Evolutionary conservation across 2,797 vertebrate species (phyloP).

Genomic region (Pipistrellus nathusii): DNA sequence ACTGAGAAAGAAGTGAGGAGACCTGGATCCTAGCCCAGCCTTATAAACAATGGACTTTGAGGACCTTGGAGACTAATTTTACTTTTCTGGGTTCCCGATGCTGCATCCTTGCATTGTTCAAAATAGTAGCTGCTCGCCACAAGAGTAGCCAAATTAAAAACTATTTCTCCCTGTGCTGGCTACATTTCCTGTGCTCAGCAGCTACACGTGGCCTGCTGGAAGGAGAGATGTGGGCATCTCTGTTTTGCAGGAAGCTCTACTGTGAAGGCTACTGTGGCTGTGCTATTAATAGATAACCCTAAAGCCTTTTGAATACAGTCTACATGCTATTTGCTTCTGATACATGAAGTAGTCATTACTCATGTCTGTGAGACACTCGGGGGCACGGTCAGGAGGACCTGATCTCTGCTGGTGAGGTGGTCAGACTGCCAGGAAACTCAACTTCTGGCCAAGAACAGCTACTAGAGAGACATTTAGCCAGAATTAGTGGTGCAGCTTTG

Average conservation of each 20-base stretch:
- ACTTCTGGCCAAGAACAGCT: background rate
- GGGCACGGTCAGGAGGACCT: background rate
- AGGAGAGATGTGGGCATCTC: background rate
- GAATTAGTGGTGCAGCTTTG: background rate
- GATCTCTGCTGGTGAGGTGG: background rate
- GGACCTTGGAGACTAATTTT: background rate
- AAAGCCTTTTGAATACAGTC: background rate
- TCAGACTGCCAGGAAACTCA: background rate
- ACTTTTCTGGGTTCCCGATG: background rate
- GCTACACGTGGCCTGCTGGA: background rate
- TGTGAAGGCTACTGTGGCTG: background rate
- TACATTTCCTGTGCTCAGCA: background rate
- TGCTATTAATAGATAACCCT: slow-evolving; percentile 10
- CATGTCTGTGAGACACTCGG: background rate
- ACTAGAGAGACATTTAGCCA: background rate
- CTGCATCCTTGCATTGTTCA: background rate
- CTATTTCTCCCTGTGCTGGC: background rate
- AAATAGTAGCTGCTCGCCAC: background rate
- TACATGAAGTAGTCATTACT: background rate
- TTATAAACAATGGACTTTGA: background rate
- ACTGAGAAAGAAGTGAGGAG: background rate
- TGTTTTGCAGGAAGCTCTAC: background rate
- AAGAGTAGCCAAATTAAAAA: background rate
- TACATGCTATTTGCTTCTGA: background rate
- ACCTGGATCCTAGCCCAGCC: background rate